Conservation (phyloP, 2,797 vertebrate species). For the Apogon talboti region DNA sequence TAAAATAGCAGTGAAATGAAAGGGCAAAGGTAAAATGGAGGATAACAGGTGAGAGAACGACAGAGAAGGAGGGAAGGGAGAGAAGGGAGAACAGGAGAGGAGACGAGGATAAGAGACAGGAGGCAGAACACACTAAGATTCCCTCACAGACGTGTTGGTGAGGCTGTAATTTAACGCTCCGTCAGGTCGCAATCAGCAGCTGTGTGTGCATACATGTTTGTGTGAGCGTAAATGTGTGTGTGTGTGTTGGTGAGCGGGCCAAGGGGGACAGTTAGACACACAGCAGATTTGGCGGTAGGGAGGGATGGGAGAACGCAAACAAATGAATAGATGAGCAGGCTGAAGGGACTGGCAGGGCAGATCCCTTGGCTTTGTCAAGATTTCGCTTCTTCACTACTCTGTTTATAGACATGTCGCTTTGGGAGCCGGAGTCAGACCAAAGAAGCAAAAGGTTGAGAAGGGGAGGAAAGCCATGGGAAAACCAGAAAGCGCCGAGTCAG, state of each 20-base stretch:
- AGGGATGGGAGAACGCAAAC: slow-evolving; percentile 39
- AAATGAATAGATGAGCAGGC: slow-evolving; percentile 69
- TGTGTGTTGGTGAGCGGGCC: slow-evolving; percentile 32
- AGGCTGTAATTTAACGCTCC: slow-evolving; percentile 81
- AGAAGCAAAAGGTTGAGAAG: slow-evolving; percentile 37
- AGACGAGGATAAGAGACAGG: slow-evolving; percentile 63
- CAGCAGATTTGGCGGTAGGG: slow-evolving; percentile 43
- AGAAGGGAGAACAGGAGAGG: too few species aligned
- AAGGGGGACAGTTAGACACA: slow-evolving; percentile 50
- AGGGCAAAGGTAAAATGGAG: slow-evolving; percentile 14
- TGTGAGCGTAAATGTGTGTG: slow-evolving; percentile 20
- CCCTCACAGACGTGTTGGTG: slow-evolving; percentile 70
- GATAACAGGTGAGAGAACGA: slow-evolving; percentile 57
- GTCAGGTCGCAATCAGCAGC: slow-evolving; percentile 73
- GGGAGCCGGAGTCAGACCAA: slow-evolving; percentile 41
- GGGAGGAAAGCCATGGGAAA: slow-evolving; percentile 12
- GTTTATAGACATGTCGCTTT: slow-evolving; percentile 53
- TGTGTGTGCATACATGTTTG: slow-evolving; percentile 44
- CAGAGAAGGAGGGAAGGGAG: slow-evolving; percentile 25
- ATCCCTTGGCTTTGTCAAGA: slow-evolving; percentile 46
- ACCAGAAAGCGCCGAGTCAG: slow-evolving; percentile 5
- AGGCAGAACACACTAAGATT: slow-evolving; percentile 64
- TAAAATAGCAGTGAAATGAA: neutral
- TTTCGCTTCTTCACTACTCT: slow-evolving; percentile 50
- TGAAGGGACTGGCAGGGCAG: slow-evolving; percentile 40